A percentile compares a stretch with the other conserved stretches of the same genome.
Conservation (phyloP, 1,140 invertebrate species). For the Geopemphigus sp. region DNA sequence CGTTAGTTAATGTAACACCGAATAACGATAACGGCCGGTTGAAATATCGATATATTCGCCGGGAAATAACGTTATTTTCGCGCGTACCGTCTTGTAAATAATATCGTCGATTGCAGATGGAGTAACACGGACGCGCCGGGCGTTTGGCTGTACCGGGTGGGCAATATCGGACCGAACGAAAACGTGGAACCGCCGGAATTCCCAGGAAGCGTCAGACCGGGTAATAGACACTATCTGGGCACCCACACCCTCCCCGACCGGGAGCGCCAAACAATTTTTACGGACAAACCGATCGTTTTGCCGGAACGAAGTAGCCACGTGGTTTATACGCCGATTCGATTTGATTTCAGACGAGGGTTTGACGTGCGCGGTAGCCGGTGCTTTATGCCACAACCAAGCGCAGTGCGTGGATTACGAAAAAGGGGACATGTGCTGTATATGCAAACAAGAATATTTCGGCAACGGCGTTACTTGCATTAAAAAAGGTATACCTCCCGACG, state of each 20-base stretch:
- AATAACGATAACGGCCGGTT: too few species aligned
- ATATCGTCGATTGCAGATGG: too few species aligned
- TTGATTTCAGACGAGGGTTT: conserved; percentile 53
- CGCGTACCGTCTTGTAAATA: too few species aligned
- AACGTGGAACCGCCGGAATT: conserved; percentile 69
- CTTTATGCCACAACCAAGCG: conserved; percentile 77
- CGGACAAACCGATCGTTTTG: too few species aligned
- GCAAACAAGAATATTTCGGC: conserved; percentile 76
- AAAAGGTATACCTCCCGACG: conserved; percentile 58
- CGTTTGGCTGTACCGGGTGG: conserved; percentile 80
- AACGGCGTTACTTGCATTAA: conserved; percentile 87
- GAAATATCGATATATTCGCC: too few species aligned
- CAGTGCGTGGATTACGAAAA: conserved; percentile 75
- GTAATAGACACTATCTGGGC: too few species aligned
- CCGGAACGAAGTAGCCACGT: too few species aligned
- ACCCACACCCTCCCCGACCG: too few species aligned
- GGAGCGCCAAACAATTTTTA: too few species aligned
- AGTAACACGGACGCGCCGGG: conserved; percentile 80
- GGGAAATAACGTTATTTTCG: too few species aligned
- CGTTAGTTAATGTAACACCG: too few species aligned
- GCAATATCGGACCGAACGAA: conserved; percentile 61
- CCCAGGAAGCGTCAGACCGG: conserved; percentile 9
- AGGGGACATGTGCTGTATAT: conserved; percentile 83
- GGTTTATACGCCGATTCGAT: too few species aligned
- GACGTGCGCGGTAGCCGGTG: conserved; percentile 61